Evolutionary conservation across 2,113 vertebrate species (phyloP).

Genomic region (Ceuthmochares aereus): DNA sequence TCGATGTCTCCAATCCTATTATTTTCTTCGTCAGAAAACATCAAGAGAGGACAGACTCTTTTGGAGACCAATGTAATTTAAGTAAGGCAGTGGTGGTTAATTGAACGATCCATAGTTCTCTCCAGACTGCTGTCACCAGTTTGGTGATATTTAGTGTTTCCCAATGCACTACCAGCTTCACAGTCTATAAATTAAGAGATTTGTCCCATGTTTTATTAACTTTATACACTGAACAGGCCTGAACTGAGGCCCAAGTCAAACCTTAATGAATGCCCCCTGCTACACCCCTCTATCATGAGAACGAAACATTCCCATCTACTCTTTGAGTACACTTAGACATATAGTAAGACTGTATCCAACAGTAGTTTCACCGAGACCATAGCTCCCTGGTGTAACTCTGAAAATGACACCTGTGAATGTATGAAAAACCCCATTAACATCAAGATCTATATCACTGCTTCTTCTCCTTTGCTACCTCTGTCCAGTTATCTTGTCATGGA

Average conservation of each 20-base stretch:
- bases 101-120: background rate
- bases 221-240: background rate
- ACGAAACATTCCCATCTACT: background rate
- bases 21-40: background rate
- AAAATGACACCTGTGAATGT: background rate
- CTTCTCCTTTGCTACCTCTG: background rate
- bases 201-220: background rate
- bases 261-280: background rate
- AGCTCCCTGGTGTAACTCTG: background rate
- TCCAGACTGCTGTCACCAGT: background rate
- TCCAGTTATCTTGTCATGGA: background rate
- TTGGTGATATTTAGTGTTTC: background rate
- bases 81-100: background rate
- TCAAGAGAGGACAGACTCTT: fast-evolving
- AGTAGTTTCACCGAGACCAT: background rate
- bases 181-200: background rate
- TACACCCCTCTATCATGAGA: background rate
- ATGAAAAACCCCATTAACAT: background rate
- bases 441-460: background rate
- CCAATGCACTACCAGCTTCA: background rate
- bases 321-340: background rate
- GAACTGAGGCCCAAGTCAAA: background rate
- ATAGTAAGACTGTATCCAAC: background rate
- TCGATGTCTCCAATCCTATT: background rate
- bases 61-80: background rate